Evolutionary conservation across 1,140 invertebrate species (phyloP), one percentile per base, ranked within the genome.

Genomic region (Hyles vespertilio): DNA sequence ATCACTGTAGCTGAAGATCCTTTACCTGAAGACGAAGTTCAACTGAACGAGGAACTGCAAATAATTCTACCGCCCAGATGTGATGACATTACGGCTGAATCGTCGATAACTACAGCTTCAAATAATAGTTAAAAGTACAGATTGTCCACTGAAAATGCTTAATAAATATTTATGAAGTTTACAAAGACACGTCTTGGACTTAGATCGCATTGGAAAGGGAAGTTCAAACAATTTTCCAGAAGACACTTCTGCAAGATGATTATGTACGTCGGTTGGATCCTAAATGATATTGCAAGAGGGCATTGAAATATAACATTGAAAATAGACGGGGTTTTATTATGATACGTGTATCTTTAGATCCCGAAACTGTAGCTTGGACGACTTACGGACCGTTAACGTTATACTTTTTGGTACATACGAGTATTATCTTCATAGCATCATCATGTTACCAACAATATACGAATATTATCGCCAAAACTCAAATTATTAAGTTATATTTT

Each of bases 31-130:
- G 83, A 86, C 48, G 84, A 88, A 55, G 74, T 79, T 1, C 79
- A 76, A 53, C 62, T 82, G 3, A 74, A 74, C 48, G 84, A 84
- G 49, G 83, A 86, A 54, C 64, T 88, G 5, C 84, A 88, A 56
- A 84, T 88, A 40, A 86, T 88, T 12, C 62, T 88, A 2, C 83
- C 83, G 2, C 84, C 84, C 6, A 70, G 79, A n/a, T 75, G 72
- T 48, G 84, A 88, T 49, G 84, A 87, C 69, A 64, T 75, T 56
- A 67, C 68, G 1, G 65, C 72, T 0, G 80, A 79, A 32, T 74
- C 75, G 9, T 74, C 77, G 2, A 67, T 48, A 2, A 74, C 65
- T 3, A 66, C 60, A 11, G 59, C 65, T 10, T 57, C 58, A 8
- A 65, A 52, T 33, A 52, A 72, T 9, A 43, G 51, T n/a, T 52